Percentiles rank a stretch among this genome's conserved stretches.
These are phyloP conservation scores for Setophaga petechia DNA, from an alignment of 2,113 vertebrate genomes.

Conservation along the genomic window DNA sequence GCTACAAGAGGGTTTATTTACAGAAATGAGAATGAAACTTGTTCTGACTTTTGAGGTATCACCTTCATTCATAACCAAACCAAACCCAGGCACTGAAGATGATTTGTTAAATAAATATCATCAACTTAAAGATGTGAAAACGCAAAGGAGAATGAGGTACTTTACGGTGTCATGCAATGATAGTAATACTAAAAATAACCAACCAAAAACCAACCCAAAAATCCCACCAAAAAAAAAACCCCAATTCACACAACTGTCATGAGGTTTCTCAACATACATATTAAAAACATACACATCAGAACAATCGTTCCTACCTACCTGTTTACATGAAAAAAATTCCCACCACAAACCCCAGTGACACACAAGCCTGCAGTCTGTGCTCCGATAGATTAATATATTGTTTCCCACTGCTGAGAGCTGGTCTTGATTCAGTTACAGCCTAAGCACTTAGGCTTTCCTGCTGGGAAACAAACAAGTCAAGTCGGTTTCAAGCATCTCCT, in stretches of 20 bases:
- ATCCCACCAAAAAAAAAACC: neutral
- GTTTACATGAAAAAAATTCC: conserved; percentile 26
- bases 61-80: neutral
- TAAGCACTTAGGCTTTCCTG: conserved; percentile 54
- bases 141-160: neutral
- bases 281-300: neutral
- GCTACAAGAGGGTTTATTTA: neutral
- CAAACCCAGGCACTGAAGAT: neutral
- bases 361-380: conserved; percentile 20
- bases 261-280: neutral
- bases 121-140: neutral
- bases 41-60: conserved; percentile 2
- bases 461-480: conserved; percentile 58
- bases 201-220: neutral
- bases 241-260: neutral
- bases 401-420: conserved; percentile 51
- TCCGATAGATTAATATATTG: conserved; percentile 32
- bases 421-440: conserved; percentile 53
- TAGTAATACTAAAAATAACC: neutral
- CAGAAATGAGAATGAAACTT: neutral
- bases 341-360: conserved; percentile 40
- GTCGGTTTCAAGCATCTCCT: conserved; percentile 45
- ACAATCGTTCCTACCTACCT: conserved; percentile 30
- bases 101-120: neutral
- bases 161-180: conserved; percentile 12